Evolutionary conservation across 2,888 invertebrate species (phyloP), one percentile per base, ranked within the genome.

Genomic region (Chaitophorus viminalis): DNA sequence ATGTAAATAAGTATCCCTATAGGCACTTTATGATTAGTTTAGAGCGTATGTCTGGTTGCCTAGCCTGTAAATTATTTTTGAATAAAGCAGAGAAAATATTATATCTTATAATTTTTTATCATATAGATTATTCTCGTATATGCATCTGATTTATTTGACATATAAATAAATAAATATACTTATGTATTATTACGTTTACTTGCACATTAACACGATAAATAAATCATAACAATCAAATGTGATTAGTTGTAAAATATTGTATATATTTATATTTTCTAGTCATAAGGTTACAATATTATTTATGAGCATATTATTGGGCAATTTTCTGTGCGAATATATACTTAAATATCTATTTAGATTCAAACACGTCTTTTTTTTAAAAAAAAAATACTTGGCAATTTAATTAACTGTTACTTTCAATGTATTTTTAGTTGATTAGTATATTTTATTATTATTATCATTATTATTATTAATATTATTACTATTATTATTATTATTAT

Each of bases 221-320:
- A 84, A 76, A 68, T 76, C 46, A 76, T 76, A 65, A 75, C 84
- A 85, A 85, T 85, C 84, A 85, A 46, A 52, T 33, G 68, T 75
- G 84, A 85, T 77, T 85, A 85, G 76, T 85, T 85, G 84, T 85
- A 85, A 77, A 76, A 85, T 85, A 77, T 85, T 85, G 84, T 85
- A 85, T 18, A 85, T 85, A 84, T 76, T 84, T 76, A 76, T 75
- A 65, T 65, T 82, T 76, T 84, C 65, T 76, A 46, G 46, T 75
- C 54, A 4, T 65, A 33, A 84, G 65, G 3, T 85, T 31, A 76
- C 33, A 46, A 46, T 46, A 21, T 18, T 33, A 75, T 83, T 11
- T 39, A 46, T 9, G 39, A 84, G 76, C 33, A 68, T 84, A 76
- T 77, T 85, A 68, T 85, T 29, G 68, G 68, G 84, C 84, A 33